Evolutionary conservation across 2,888 invertebrate genomes (phyloP), one percentile per base, ranked within the genome.

Genomic region (Chrysodeixis includens): DNA sequence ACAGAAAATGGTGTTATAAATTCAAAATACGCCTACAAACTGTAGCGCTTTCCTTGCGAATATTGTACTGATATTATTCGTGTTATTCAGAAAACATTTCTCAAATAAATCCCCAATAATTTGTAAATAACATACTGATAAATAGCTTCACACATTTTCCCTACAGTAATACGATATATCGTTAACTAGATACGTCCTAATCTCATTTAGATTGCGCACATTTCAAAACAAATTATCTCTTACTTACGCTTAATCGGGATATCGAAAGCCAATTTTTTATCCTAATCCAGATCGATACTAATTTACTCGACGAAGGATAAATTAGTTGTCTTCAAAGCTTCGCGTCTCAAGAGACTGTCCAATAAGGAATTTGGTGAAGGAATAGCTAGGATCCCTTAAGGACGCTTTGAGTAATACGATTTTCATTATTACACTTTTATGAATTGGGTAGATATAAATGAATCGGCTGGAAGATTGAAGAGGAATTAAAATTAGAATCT

Each of bases 221-320:
- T 49, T 49, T 49, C 46, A 49, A 49, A 49, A 49, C 46, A 18
- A 49, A 49, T 49, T 49, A 49, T 49, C 18, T 20, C 20, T 20
- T 20, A 9, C 46, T 49, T 49, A 20, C 46, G 18, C 46, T 49
- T 49, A 49, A 49, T 49, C 18, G 10, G 46, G 20, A 49, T 20
- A 49, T 49, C 46, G 46, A 32, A 16, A 55, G 40, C 68, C 40
- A 54, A 12, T 35, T 62, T 49, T 32, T 16, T 52, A 16, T n/a
- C 46, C 14, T 46, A 69, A 57, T 55, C 16, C 54, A 12, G 32
- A 55, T 69, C 30, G 14, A 22, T 69, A 69, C 49, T 49, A n/a
- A 69, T 46, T 60, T 60, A 70, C 58, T 67, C 56, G 62, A 62
- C 67, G 56, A 40, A 51, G 35, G 40, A 56, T 56, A 54, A 72